Conservation (phyloP, 2,113 vertebrate species). For the Carassius carassius region DNA sequence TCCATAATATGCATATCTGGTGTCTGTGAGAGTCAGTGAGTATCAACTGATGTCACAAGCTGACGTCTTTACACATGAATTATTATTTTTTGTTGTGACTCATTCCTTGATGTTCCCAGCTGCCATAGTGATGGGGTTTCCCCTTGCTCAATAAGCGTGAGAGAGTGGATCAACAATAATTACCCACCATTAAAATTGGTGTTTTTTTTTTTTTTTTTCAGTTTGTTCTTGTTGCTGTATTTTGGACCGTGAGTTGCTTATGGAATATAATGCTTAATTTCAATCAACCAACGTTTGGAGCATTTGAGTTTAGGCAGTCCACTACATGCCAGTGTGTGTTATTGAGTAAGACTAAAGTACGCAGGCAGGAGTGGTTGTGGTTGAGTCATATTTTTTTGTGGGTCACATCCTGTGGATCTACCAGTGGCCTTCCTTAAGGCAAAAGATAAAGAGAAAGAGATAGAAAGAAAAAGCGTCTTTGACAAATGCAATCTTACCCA, state of each 20-base stretch:
- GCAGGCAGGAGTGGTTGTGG: constrained; percentile 12
- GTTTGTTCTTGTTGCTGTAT: background rate
- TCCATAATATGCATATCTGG: background rate
- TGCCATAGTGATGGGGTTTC: constrained; percentile 8
- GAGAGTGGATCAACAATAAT: background rate
- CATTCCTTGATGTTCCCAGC: constrained; percentile 2
- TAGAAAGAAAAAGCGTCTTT: constrained; percentile 20
- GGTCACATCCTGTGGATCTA: constrained; percentile 40
- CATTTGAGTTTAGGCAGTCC: background rate
- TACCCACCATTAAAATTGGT: background rate
- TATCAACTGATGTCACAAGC: background rate
- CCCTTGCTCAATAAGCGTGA: background rate
- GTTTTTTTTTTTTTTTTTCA: background rate
- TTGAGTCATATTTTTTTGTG: constrained; percentile 8
- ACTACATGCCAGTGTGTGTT: background rate
- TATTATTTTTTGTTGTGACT: constrained; percentile 18
- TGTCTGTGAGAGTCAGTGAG: background rate
- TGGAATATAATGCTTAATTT: background rate
- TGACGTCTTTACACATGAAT: background rate
- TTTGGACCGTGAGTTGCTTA: background rate
- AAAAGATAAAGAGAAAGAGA: constrained; percentile 30
- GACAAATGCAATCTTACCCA: constrained; percentile 26
- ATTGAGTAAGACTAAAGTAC: background rate
- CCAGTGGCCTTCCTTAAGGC: constrained; percentile 41
- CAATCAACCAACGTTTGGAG: constrained; percentile 4